Percentiles rank a stretch among this genome's conserved stretches.
Evolutionary conservation across 2,888 invertebrate species (phyloP).

Genomic region (Timandra comae): DNA sequence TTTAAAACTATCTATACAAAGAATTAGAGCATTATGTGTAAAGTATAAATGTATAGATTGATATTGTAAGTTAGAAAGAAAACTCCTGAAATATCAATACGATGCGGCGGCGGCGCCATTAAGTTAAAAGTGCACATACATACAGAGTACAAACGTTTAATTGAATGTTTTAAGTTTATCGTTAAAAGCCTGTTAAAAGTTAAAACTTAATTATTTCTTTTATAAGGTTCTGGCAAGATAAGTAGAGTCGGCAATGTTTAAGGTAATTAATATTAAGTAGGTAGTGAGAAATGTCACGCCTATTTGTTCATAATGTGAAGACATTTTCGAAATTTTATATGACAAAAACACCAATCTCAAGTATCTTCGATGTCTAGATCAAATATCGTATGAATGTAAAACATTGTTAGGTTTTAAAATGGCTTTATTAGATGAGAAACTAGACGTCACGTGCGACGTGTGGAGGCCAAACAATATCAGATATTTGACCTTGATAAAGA

Average conservation of each 20-base stretch:
- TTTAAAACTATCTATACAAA: conserved; percentile 34
- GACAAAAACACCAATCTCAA: too few relatives aligned
- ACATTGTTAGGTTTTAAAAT: too few relatives aligned
- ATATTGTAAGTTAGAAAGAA: not conserved
- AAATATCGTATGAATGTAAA: too few relatives aligned
- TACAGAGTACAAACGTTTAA: conserved; percentile 4
- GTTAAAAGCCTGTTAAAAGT: conserved; percentile 1
- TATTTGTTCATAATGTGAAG: too few relatives aligned
- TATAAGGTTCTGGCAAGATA: conserved; percentile 20
- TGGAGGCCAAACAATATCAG: conserved; percentile 42
- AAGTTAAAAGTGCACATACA: not conserved
- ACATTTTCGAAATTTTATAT: too few relatives aligned
- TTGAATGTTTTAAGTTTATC: not conserved
- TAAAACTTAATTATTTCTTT: conserved; percentile 5
- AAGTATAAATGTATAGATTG: not conserved
- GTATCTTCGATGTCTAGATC: too few relatives aligned
- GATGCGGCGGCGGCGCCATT: conserved; percentile 12
- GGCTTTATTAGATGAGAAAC: conserved; percentile 11
- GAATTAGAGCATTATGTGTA: conserved; percentile 6
- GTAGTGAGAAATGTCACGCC: too few relatives aligned
- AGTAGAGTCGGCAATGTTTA: conserved; percentile 10
- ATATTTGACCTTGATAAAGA: conserved; percentile 41
- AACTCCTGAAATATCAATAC: conserved; percentile 15
- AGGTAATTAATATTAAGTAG: conserved; percentile 3
- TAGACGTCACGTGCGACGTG: conserved; percentile 38